A percentile compares a stretch with the other conserved stretches of the same genome.
Conservation (phyloP, 2,797 vertebrate species). For the Melanotaenia maccullochi region DNA sequence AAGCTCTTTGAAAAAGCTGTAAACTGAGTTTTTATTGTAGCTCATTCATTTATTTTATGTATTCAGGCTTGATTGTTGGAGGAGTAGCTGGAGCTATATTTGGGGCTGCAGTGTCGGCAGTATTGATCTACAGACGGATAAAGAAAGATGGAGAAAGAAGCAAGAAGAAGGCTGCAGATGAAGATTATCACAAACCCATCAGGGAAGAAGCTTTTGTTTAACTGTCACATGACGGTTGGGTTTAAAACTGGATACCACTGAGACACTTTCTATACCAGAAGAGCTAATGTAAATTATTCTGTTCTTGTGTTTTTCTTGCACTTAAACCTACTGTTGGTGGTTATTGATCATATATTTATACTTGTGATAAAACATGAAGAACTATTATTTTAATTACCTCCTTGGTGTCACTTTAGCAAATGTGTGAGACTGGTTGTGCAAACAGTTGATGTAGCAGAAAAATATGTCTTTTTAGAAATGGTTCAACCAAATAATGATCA, state of each 20-base stretch:
- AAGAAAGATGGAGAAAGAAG: slow-evolving; percentile 86
- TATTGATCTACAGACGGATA: slow-evolving; percentile 88
- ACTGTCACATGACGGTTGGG: not conserved
- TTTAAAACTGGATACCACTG: not conserved
- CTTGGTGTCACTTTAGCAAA: not conserved
- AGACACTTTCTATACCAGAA: not conserved
- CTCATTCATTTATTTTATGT: slow-evolving; percentile 22
- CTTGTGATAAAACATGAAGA: not conserved
- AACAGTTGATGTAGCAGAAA: not conserved
- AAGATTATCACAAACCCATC: slow-evolving; percentile 76
- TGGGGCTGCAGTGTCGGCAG: slow-evolving; percentile 79
- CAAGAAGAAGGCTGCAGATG: slow-evolving; percentile 79
- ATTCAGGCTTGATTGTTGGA: slow-evolving; percentile 86
- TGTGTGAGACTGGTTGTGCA: not conserved
- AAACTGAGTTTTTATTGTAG: not conserved
- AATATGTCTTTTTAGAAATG: not conserved
- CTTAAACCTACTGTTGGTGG: slow-evolving; percentile 9
- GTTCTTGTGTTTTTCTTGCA: not conserved
- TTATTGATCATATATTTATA: slow-evolving; percentile 42
- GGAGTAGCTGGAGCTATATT: slow-evolving; percentile 83
- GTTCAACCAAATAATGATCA: not conserved
- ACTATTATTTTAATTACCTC: not conserved
- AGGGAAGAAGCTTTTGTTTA: slow-evolving; percentile 42
- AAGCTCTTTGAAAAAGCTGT: not conserved
- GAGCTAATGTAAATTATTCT: slow-evolving; percentile 14